Evolutionary conservation across 2,797 vertebrate species (phyloP).

Genomic region (Siniperca undulata): DNA sequence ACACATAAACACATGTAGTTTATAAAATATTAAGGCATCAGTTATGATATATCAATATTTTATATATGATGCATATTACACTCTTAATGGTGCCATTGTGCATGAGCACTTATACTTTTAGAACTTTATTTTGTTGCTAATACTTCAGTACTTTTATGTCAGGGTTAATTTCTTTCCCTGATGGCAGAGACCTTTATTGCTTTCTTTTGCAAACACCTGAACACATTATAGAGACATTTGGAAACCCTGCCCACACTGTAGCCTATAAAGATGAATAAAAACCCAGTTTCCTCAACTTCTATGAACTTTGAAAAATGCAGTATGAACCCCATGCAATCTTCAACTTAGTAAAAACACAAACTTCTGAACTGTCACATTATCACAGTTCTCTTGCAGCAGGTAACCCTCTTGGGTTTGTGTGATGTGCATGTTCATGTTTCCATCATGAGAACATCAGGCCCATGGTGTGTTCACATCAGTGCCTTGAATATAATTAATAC

Average conservation of each 20-base stretch:
- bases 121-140: not conserved
- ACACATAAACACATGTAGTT: not conserved
- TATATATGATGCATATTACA: not conserved
- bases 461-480: conserved; percentile 46
- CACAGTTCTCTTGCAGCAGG: conserved; percentile 7
- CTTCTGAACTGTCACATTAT: conserved; percentile 39
- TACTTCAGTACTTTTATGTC: not conserved
- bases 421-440: conserved; percentile 39
- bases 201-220: not conserved
- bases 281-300: conserved; percentile 17
- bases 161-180: not conserved
- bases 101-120: not conserved
- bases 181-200: not conserved
- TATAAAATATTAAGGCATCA: too few relatives aligned
- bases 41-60: not conserved
- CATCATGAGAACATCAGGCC: conserved; percentile 39
- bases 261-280: conserved; percentile 2
- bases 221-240: not conserved
- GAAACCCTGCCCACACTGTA: not conserved
- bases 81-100: not conserved
- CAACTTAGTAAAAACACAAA: conserved; percentile 9
- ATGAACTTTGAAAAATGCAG: conserved; percentile 9
- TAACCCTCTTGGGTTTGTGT: conserved; percentile 40
- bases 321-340: not conserved
- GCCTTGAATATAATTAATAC: conserved; percentile 53